phyloP scores from a whole-genome alignment of 2,888 invertebrate genomes.

The Hermaeophaga mercurialis region DNA sequence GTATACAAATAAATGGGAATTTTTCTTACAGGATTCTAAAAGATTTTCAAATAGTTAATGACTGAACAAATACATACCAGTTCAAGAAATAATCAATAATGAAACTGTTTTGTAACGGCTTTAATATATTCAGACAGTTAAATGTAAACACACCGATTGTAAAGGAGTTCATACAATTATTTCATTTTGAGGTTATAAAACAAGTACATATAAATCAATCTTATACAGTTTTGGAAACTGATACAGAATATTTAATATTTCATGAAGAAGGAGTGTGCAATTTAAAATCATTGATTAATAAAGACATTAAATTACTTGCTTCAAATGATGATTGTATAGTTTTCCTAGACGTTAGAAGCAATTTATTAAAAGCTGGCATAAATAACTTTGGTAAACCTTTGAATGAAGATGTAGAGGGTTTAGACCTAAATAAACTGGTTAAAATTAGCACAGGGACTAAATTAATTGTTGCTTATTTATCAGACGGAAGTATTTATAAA shows the following conservation, averaged over 20 bases:
- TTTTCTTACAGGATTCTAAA: no score
- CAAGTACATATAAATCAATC: constrained; percentile 46
- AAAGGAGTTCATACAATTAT: constrained; percentile 39
- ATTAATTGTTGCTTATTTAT: constrained; percentile 58
- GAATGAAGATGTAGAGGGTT: constrained; percentile 33
- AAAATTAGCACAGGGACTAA: constrained; percentile 59
- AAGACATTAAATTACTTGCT: constrained; percentile 35
- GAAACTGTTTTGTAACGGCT: constrained; percentile 54
- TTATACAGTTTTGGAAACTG: constrained; percentile 33
- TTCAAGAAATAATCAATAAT: constrained; percentile 49
- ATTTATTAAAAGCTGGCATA: constrained; percentile 43
- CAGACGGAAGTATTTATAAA: constrained; percentile 64
- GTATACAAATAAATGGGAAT: not conserved
- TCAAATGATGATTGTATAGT: constrained; percentile 46
- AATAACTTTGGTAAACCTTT: constrained; percentile 27
- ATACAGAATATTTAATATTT: constrained; percentile 19
- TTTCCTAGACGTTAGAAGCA: constrained; percentile 43
- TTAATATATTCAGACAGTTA: constrained; percentile 54
- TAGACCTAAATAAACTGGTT: constrained; percentile 45
- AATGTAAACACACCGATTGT: constrained; percentile 36
- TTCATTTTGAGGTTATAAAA: constrained; percentile 39
- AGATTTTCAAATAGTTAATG: no score
- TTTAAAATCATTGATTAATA: constrained; percentile 3
- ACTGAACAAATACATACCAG: no score
- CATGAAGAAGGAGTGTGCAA: constrained; percentile 12